Evolutionary conservation across 2,888 invertebrate genomes (phyloP).

Genomic region (Melolontha melolontha): DNA sequence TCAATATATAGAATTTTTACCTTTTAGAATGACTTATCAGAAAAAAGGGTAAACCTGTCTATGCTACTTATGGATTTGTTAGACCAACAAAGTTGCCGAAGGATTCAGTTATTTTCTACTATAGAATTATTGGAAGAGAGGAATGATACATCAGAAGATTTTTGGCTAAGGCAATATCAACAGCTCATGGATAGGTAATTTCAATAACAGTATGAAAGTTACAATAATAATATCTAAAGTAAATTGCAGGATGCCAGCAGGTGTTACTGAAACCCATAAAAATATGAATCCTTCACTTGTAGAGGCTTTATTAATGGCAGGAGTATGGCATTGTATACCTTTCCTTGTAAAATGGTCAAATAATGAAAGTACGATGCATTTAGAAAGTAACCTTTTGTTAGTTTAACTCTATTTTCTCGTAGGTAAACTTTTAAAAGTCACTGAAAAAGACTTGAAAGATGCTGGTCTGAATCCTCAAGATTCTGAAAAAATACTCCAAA

Average conservation of each 20-base stretch:
- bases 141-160: conserved; percentile 69
- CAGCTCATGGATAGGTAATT: conserved; percentile 75
- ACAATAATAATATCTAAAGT: not conserved
- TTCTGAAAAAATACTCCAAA: conserved; percentile 72
- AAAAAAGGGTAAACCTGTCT: conserved; percentile 77
- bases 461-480: conserved; percentile 73
- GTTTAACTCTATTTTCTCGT: conserved; percentile 39
- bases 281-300: conserved; percentile 76
- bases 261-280: conserved; percentile 72
- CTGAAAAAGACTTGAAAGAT: conserved; percentile 69
- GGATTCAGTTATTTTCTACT: conserved; percentile 75
- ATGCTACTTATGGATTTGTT: conserved; percentile 76
- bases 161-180: conserved; percentile 87
- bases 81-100: conserved; percentile 75
- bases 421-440: conserved; percentile 67
- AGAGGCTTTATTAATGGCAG: conserved; percentile 77
- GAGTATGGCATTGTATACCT: conserved; percentile 81
- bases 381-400: not conserved
- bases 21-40: conserved; percentile 73
- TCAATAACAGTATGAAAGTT: not conserved
- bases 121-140: conserved; percentile 79
- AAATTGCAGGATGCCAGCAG: conserved; percentile 69
- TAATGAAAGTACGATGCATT: conserved; percentile 64
- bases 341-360: conserved; percentile 75
- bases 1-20: conserved; percentile 30